Conservation (phyloP, 2,113 vertebrate species). For the Petromus typicus region DNA sequence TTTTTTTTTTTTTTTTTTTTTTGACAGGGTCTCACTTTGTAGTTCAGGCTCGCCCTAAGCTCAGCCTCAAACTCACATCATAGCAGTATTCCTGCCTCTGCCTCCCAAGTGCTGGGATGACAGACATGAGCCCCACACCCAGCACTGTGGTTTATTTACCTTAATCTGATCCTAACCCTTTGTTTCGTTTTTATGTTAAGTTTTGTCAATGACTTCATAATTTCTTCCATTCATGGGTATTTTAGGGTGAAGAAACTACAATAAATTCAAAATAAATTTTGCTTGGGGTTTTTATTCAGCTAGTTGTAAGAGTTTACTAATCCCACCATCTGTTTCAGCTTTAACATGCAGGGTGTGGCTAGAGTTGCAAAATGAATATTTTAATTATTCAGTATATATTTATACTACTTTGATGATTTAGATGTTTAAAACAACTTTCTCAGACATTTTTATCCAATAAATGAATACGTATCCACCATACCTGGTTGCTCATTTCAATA, state of each 20-base stretch:
- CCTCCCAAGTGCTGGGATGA: too few species aligned
- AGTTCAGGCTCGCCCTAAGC: too few species aligned
- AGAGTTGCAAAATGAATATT: not conserved
- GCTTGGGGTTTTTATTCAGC: not conserved
- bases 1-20: too few species aligned
- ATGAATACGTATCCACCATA: not conserved
- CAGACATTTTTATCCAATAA: not conserved
- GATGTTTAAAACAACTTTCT: not conserved
- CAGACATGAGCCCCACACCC: too few species aligned
- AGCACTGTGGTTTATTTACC: too few species aligned
- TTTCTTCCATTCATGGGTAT: not conserved
- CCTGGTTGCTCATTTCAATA: not conserved
- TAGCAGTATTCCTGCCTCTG: too few species aligned
- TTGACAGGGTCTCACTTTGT: too few species aligned
- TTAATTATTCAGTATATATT: slow-evolving; percentile 1
- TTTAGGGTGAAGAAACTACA: slow-evolving; percentile 20
- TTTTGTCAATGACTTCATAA: not conserved
- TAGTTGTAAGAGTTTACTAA: not conserved
- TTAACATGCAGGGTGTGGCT: not conserved
- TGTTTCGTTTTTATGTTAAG: not conserved
- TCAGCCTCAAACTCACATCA: too few species aligned
- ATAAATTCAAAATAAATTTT: not conserved
- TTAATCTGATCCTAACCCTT: not conserved
- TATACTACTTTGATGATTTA: not conserved
- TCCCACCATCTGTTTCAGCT: not conserved